These are phyloP conservation scores for Acanthisitta chloris DNA, from an alignment of 2,113 vertebrate species.

Conservation along the genomic window DNA sequence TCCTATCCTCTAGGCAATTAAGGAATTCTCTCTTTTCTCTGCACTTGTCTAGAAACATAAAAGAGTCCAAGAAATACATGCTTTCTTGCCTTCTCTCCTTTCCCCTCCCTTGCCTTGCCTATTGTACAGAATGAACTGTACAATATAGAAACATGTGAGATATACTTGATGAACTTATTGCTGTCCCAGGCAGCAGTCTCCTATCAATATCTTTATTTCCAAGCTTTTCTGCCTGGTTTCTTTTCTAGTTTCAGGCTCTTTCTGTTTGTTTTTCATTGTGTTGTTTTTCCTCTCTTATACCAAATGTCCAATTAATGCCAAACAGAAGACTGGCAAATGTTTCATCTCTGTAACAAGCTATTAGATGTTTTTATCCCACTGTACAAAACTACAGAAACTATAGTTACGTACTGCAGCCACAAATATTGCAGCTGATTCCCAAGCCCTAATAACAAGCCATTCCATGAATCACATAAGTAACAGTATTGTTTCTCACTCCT, in stretches of 20 bases:
- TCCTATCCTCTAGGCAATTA: not conserved
- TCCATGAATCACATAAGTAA: not conserved
- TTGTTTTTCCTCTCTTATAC: not conserved
- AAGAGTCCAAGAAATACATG: not conserved
- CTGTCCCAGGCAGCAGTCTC: not conserved
- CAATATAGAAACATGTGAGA: not conserved
- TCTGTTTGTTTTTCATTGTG: not conserved
- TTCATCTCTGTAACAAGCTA: not conserved
- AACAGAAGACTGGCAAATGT: not conserved
- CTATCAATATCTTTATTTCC: not conserved
- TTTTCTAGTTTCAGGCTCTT: not conserved
- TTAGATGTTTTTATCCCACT: not conserved
- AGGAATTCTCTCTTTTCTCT: not conserved
- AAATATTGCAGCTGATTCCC: not conserved
- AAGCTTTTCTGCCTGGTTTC: not conserved
- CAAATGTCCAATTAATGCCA: not conserved
- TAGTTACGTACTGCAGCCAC: not conserved
- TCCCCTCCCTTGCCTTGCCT: not conserved
- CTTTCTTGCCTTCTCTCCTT: not conserved
- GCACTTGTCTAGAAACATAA: not conserved
- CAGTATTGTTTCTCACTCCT: not conserved
- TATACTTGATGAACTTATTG: not conserved
- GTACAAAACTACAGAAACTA: not conserved
- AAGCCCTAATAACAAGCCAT: not conserved
- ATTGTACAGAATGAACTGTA: not conserved